Percentiles rank a stretch among this genome's conserved stretches.
Evolutionary conservation across 2,113 vertebrate species (phyloP).

Genomic region (Spermophilus dauricus): DNA sequence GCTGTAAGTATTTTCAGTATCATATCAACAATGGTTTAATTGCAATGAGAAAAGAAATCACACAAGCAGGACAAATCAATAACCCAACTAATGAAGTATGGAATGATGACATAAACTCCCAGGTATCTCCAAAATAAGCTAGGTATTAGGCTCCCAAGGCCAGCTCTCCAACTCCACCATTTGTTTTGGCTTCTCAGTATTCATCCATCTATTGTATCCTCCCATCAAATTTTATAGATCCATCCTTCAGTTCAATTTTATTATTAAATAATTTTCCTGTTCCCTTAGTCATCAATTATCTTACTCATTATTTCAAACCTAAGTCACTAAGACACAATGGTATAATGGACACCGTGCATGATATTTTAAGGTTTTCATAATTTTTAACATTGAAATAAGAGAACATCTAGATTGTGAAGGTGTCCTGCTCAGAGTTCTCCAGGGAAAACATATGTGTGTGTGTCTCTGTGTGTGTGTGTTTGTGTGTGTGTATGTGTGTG

Average conservation of each 20-base stretch:
- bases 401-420: accelerated
- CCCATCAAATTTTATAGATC: conserved; percentile 26
- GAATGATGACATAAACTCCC: background rate
- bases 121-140: background rate
- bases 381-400: background rate
- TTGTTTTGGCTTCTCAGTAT: background rate
- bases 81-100: background rate
- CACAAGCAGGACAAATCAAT: background rate
- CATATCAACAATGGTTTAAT: background rate
- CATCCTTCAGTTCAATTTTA: background rate
- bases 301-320: conserved; percentile 36
- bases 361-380: background rate
- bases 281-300: background rate
- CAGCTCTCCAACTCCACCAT: background rate
- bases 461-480: background rate
- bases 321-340: background rate
- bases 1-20: background rate
- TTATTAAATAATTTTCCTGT: background rate
- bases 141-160: background rate
- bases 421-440: background rate
- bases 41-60: background rate
- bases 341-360: background rate
- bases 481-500: background rate
- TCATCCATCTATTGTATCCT: background rate
- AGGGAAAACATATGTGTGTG: background rate